These are phyloP conservation scores for Drepana arcuata DNA, from an alignment of 1,140 invertebrate genomes.

Conservation along the genomic window DNA sequence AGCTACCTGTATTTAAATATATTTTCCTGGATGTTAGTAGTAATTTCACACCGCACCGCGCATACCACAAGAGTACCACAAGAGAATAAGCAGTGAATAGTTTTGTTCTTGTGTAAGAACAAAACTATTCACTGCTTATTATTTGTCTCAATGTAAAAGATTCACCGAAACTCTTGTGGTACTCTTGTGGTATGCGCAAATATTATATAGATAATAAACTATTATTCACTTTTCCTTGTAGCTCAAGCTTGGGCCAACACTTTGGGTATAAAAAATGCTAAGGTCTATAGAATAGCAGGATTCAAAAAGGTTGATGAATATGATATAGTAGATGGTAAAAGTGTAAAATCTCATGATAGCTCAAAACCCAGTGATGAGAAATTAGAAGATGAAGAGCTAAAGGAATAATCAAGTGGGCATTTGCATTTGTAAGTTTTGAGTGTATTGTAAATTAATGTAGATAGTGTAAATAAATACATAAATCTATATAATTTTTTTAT, in stretches of 20 bases:
- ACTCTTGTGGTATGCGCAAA: too few relatives aligned
- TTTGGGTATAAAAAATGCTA: slow-evolving; percentile 71
- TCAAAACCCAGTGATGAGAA: slow-evolving; percentile 8
- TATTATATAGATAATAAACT: too few relatives aligned
- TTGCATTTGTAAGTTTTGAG: slow-evolving; percentile 1
- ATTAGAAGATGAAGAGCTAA: slow-evolving; percentile 16
- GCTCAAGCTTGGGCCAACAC: slow-evolving; percentile 68
- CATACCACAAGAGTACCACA: too few relatives aligned
- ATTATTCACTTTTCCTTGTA: too few relatives aligned
- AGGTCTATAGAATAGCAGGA: slow-evolving; percentile 68
- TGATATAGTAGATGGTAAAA: slow-evolving; percentile 55
- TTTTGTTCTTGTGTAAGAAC: too few relatives aligned
- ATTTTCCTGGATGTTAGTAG: too few relatives aligned
- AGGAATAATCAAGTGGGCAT: slow-evolving; percentile 10
- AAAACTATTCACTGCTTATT: too few relatives aligned
- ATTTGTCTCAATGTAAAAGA: too few relatives aligned
- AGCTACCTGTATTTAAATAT: too few relatives aligned
- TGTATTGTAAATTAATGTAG: not conserved
- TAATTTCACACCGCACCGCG: too few relatives aligned
- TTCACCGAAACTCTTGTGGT: too few relatives aligned
- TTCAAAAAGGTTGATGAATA: slow-evolving; percentile 61
- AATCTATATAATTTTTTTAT: not conserved
- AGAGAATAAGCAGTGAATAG: too few relatives aligned
- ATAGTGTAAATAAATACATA: slow-evolving; percentile 2
- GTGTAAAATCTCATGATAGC: slow-evolving; percentile 26